Conservation (phyloP, 2,113 vertebrate species). For the Alouatta palliata region DNA sequence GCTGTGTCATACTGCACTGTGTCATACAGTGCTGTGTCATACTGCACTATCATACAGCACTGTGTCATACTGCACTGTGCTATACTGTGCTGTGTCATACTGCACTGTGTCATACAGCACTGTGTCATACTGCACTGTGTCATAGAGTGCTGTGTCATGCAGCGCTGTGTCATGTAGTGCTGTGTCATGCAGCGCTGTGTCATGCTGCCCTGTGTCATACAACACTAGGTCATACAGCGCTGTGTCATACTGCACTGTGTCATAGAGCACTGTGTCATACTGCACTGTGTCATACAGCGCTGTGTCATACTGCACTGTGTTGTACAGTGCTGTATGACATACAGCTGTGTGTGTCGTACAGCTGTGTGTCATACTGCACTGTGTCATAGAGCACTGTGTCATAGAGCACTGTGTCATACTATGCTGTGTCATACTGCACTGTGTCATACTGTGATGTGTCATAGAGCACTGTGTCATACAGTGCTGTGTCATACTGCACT, state of each 20-base stretch:
- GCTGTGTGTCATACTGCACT: too few relatives aligned
- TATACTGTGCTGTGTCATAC: background rate
- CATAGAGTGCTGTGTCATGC: background rate
- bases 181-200: rapidly evolving
- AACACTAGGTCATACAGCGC: too few relatives aligned
- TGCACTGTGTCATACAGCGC: too few relatives aligned
- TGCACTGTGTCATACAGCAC: background rate
- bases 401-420: background rate
- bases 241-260: background rate
- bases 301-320: too few relatives aligned
- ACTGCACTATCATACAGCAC: background rate
- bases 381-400: too few relatives aligned
- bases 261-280: too few relatives aligned
- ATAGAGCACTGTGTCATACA: too few relatives aligned
- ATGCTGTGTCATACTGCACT: too few relatives aligned
- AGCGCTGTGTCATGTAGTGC: background rate
- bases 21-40: too few relatives aligned
- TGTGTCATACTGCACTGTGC: rapidly evolving
- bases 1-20: background rate
- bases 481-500: too few relatives aligned
- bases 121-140: background rate
- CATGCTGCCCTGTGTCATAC: rapidly evolving
- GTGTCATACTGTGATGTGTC: too few relatives aligned
- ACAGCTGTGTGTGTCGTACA: background rate
- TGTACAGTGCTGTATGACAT: too few relatives aligned